Evolutionary conservation across 2,113 vertebrate genomes (phyloP), one percentile per base, ranked within the genome.

Genomic region (Mionectes macconnelli): DNA sequence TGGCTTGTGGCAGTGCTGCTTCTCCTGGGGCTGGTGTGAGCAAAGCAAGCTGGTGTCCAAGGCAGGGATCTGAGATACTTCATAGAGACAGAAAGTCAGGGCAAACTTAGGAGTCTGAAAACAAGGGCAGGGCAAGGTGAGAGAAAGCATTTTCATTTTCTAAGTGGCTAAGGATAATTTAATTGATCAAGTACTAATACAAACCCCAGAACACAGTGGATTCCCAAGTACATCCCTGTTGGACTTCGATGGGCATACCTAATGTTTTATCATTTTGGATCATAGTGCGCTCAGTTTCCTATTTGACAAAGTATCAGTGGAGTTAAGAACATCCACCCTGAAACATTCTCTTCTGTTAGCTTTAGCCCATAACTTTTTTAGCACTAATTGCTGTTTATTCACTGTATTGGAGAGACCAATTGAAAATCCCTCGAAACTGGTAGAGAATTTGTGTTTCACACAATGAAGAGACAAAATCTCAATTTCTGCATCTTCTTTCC

Each of bases 381-480:
- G 45, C 69, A 56, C 14, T 39, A 66, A 45, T 73, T 1, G 2
- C 15, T 49, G 22, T 88, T 89, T 85, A 49, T 90, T 81, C 81
- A 50, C 55, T 92, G 14, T n/a, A 42, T 86, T 39, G 89, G 90
- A 56, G 49, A 73, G 8, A 84, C 47, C 12, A 23, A 68, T 28
- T 93, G 52, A 88, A 96, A 94, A 79, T 94, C 17, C 49, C 57
- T 79, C 13, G 39, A 77, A 93, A 66, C 30, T 87, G 33, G 33
- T 63, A 40, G 45, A 82, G 84, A 56, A 62, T 53, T 75, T 83
- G n/a, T 87, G 35, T 68, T 63, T 6, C 2, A 68, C 12, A 17
- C 35, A 55, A 10, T 68, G 40, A 88, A 84, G 62, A 92, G 62
- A n/a, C 7, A 40, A 63, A 59, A 57, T 30, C 50, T 12, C 3